Base-by-base conservation (phyloP, 2,113 vertebrate species). In the Hiodon alosoides region DNA sequence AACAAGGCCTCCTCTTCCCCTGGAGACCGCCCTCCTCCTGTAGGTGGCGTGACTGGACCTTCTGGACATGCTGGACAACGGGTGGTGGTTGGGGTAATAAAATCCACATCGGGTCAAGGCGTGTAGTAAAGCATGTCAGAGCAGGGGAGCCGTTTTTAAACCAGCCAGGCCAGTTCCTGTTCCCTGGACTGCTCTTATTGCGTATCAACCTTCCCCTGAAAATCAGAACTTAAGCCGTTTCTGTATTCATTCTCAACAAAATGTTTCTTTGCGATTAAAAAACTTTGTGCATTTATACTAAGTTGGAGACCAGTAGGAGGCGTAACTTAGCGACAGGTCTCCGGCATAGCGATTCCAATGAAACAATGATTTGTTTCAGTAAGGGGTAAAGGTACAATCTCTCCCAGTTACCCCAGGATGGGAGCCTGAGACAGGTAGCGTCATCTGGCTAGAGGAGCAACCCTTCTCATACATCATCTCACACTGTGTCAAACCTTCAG, bases 101-200 rank as follows among this genome's bases (percentile, higher is more conserved):
- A 11, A 3, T 53, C 69, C 66, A 67, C 16, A 6, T 16, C 72
- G 54, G 31, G 57, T 78, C 64, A 75, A 16, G 48, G 65, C 71
- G 72, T 48, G 62, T 67, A 53, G 66, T 79, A 61, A 72, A 80
- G 68, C 59, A 74, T 59, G 74, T 76, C 52, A 31, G n/a, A 55
- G 79, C 59, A 31, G 6, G 8, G 47, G 10, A 64, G 31, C 53
- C 53, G 74, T 68, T 67, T 68, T 66, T 67, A 71, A 72, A 67
- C 75, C 60, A 62, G 58, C 52, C 6, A 13, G 52, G 61, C 31
- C 53, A 64, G 8, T n/a, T n/a, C 10, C 46, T 51, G 60, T 77
- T 31, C 65, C 53, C 60, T 16, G 5, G 46, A 31, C 31, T 31
- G 52, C 68, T 17, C 14, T 11, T 16, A 3, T 8, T 3, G 16